Percentiles rank a stretch among this genome's conserved stretches.
These are phyloP conservation scores for Chiroxiphia lanceolata DNA, from an alignment of 2,797 vertebrate species.

Conservation along the genomic window DNA sequence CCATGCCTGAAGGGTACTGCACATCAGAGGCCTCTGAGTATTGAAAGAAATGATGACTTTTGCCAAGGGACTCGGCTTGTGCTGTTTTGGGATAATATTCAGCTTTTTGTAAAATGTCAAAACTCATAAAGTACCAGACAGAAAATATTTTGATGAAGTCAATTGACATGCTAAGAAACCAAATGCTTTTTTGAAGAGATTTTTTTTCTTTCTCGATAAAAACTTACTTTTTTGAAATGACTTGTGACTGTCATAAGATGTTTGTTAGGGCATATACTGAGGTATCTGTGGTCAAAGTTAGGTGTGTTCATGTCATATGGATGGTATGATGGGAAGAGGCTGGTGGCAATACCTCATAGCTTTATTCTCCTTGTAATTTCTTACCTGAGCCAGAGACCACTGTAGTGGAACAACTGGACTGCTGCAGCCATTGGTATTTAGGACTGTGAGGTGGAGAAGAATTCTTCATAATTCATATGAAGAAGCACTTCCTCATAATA, in stretches of 20 bases:
- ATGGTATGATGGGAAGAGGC: neutral
- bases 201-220: neutral
- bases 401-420: neutral
- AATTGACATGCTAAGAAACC: neutral
- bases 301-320: neutral
- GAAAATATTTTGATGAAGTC: neutral
- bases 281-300: neutral
- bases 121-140: neutral
- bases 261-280: neutral
- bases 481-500: neutral
- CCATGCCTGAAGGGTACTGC: neutral
- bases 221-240: neutral
- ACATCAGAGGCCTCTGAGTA: neutral
- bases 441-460: neutral
- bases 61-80: neutral
- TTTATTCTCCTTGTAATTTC: neutral
- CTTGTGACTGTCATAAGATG: neutral
- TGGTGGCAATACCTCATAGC: accelerated
- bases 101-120: neutral
- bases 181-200: neutral
- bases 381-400: neutral
- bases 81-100: neutral
- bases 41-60: neutral
- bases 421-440: neutral
- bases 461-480: neutral